These are phyloP conservation scores for Acanthiza pusilla DNA, from an alignment of 2,797 vertebrate species.

Conservation along the genomic window DNA sequence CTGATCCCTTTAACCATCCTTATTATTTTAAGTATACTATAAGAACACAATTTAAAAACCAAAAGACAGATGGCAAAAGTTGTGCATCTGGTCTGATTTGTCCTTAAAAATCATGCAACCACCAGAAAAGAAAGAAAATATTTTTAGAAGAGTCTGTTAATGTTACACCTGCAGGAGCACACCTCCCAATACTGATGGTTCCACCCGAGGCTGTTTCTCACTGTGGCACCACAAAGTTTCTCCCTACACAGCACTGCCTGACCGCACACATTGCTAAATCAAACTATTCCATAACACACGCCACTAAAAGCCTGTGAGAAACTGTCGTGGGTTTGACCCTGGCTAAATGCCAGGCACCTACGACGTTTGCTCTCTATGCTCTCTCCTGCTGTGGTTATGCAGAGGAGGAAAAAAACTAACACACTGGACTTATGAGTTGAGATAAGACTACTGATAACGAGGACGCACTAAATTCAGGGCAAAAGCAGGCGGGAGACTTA, in stretches of 20 bases:
- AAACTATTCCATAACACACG: not conserved
- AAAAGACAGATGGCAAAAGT: not conserved
- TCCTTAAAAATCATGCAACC: not conserved
- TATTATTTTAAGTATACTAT: not conserved
- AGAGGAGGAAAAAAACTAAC: no score
- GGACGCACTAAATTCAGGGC: no score
- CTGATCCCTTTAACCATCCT: not conserved
- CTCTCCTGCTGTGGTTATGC: no score
- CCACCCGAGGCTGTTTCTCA: not conserved
- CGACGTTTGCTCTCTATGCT: no score
- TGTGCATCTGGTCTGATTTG: not conserved
- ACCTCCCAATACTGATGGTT: not conserved
- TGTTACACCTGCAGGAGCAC: not conserved
- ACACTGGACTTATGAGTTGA: no score
- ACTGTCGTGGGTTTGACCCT: no score
- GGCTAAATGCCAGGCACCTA: no score
- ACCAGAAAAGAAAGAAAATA: not conserved
- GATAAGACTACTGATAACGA: no score
- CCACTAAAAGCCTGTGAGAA: not conserved
- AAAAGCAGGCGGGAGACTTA: no score
- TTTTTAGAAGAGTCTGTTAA: not conserved
- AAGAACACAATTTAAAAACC: not conserved
- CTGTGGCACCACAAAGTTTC: not conserved
- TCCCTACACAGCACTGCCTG: not conserved
- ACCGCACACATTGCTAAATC: not conserved